Conservation (phyloP, 1,140 invertebrate genomes). For the Stegodyphus dumicola region DNA sequence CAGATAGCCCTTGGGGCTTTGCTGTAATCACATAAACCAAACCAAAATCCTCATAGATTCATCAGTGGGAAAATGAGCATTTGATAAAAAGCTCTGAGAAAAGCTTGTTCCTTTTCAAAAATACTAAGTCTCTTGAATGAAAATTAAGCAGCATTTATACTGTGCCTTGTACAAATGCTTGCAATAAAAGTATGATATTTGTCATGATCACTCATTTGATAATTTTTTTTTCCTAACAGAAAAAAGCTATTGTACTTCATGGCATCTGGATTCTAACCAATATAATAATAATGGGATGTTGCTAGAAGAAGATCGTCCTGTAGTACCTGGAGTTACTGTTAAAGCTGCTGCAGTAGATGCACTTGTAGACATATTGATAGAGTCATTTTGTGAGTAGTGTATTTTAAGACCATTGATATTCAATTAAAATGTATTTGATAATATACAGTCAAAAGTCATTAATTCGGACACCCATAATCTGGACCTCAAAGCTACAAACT, state of each 20-base stretch:
- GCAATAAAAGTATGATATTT: background rate
- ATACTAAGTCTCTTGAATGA: background rate
- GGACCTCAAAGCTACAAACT: too few species aligned
- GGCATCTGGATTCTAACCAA: slow-evolving; percentile 35
- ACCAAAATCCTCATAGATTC: background rate
- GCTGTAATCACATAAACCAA: too few species aligned
- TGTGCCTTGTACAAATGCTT: background rate
- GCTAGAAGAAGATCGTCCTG: slow-evolving; percentile 66
- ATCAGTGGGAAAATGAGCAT: background rate
- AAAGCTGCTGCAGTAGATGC: slow-evolving; percentile 67
- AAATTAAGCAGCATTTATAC: background rate
- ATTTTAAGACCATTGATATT: background rate
- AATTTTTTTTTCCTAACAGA: background rate
- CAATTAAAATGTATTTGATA: background rate
- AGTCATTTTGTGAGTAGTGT: slow-evolving; percentile 67
- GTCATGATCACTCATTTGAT: background rate
- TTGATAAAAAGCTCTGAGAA: background rate
- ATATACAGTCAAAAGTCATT: too few species aligned
- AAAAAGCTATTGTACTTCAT: slow-evolving; percentile 35
- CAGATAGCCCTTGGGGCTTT: too few species aligned
- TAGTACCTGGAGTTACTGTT: slow-evolving; percentile 67
- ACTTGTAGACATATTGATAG: slow-evolving; percentile 67
- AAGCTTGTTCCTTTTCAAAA: background rate
- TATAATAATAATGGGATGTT: slow-evolving; percentile 54
- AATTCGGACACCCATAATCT: too few species aligned